phyloP scores from a whole-genome alignment of 1,140 invertebrate species.

The Aporrectodea caliginosa region DNA sequence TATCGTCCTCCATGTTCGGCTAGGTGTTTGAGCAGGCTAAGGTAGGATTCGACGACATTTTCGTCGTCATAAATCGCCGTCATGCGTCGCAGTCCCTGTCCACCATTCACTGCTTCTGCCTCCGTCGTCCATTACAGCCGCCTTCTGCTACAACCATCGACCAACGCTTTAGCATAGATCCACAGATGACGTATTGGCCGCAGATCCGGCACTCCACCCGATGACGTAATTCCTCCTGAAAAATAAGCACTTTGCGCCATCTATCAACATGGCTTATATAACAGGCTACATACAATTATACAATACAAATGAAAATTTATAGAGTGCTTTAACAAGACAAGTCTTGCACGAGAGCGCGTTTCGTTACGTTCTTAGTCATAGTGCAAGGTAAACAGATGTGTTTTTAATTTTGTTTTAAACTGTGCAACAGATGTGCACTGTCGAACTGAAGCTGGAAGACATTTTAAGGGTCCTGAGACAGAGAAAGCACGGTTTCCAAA shows the following conservation, averaged over 20 bases:
- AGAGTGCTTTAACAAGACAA: too few relatives aligned
- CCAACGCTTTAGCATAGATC: neutral
- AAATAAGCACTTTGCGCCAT: neutral
- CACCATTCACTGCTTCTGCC: neutral
- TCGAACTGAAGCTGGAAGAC: too few relatives aligned
- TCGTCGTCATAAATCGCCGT: neutral
- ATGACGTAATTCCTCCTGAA: neutral
- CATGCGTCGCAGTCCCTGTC: neutral
- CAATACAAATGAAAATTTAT: too few relatives aligned
- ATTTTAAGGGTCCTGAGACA: too few relatives aligned
- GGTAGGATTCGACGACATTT: neutral
- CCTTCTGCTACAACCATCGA: neutral
- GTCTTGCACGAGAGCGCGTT: too few relatives aligned
- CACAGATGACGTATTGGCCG: neutral
- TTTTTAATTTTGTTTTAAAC: too few relatives aligned
- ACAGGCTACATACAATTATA: too few relatives aligned
- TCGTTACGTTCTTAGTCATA: too few relatives aligned
- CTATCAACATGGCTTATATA: too few relatives aligned
- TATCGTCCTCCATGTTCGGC: constrained; percentile 26
- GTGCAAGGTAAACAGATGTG: too few relatives aligned
- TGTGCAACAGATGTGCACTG: too few relatives aligned
- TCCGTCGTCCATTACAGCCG: neutral
- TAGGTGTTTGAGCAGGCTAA: neutral
- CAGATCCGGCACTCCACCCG: neutral
- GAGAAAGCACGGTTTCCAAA: too few relatives aligned